phyloP scores from a whole-genome alignment of 2,113 vertebrate species.

The Lepidothrix coronata region DNA sequence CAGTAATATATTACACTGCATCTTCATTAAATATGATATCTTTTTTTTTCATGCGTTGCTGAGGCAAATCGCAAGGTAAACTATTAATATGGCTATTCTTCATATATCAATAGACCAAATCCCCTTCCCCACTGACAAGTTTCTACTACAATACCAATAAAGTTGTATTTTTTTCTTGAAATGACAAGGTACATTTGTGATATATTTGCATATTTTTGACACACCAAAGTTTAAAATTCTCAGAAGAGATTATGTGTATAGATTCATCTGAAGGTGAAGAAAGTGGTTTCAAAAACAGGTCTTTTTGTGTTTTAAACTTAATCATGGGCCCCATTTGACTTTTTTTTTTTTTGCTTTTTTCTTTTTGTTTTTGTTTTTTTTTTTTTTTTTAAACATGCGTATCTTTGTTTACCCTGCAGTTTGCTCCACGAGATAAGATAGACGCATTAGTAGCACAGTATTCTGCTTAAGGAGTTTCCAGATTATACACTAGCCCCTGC shows the following conservation, averaged over 20 bases:
- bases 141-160: constrained; percentile 69
- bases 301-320: constrained; percentile 42
- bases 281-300: constrained; percentile 52
- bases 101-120: constrained; percentile 75
- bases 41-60: constrained; percentile 63
- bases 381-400: constrained; percentile 12
- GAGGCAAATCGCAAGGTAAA: constrained; percentile 80
- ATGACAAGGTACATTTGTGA: constrained; percentile 72
- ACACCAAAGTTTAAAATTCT: constrained; percentile 67
- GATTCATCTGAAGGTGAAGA: constrained; percentile 55
- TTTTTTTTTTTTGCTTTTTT: not conserved
- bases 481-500: constrained; percentile 66
- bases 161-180: constrained; percentile 58
- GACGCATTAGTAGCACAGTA: constrained; percentile 57
- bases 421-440: constrained; percentile 54
- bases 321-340: constrained; percentile 48
- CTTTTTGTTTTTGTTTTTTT: not conserved
- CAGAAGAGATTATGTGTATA: constrained; percentile 56
- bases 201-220: constrained; percentile 81
- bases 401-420: constrained; percentile 67
- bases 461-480: constrained; percentile 59
- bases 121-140: constrained; percentile 72
- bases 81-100: constrained; percentile 83
- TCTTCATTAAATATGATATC: constrained; percentile 63
- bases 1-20: constrained; percentile 64